A percentile compares a stretch with the other conserved stretches of the same genome.
phyloP scores from a whole-genome alignment of 2,888 invertebrate species.

The Cordilura impudica region DNA sequence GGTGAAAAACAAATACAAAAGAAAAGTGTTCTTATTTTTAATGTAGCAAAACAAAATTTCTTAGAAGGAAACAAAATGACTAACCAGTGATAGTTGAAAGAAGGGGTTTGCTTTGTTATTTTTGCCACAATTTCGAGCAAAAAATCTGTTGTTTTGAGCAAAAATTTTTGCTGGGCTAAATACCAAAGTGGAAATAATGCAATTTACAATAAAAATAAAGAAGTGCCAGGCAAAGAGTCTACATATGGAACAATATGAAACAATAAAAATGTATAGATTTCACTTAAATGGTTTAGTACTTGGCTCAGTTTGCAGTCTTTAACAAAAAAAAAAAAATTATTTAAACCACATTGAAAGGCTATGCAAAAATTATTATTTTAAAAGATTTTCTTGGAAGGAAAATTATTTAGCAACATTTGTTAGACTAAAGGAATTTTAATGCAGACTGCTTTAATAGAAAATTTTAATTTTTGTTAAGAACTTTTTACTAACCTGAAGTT shows the following conservation, averaged over 20 bases:
- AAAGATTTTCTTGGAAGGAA: no score
- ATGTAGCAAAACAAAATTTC: conserved; percentile 3
- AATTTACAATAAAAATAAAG: conserved; percentile 25
- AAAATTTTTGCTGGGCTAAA: no score
- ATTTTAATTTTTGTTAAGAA: no score
- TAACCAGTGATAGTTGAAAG: no score
- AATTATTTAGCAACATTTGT: no score
- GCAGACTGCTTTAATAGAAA: no score
- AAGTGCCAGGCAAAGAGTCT: conserved; percentile 27
- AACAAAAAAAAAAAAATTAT: background rate
- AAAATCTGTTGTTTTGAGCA: no score
- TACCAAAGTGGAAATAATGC: conserved; percentile 50
- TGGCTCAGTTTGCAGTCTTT: conserved; percentile 32
- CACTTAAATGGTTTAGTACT: conserved; percentile 45
- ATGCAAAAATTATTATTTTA: background rate
- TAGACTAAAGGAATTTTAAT: no score
- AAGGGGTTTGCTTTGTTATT: background rate
- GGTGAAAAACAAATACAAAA: background rate
- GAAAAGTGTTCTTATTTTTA: background rate
- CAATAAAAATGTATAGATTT: conserved; percentile 52
- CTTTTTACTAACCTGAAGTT: no score
- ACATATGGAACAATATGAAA: background rate
- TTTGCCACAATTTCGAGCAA: no score
- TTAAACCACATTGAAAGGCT: background rate
- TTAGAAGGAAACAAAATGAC: conserved; percentile 5